Percentiles rank a stretch among this genome's conserved stretches.
phyloP scores from a whole-genome alignment of 1,140 invertebrate species.

The Chironomus tepperi region DNA sequence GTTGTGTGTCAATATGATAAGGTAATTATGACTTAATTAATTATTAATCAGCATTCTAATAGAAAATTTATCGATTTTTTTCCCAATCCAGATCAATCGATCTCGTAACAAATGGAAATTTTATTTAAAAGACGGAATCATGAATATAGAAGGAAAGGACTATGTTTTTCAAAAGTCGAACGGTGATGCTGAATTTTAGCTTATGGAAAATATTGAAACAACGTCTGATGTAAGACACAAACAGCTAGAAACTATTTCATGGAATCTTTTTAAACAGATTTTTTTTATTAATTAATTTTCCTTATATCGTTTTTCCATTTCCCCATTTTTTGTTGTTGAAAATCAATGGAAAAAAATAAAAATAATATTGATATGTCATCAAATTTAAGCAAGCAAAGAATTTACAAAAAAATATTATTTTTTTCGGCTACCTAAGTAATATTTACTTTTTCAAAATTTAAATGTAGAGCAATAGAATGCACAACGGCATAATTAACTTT shows the following conservation, averaged over 20 bases:
- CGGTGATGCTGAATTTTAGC: conserved; percentile 79
- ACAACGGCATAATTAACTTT: background rate
- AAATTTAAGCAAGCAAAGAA: conserved; percentile 9
- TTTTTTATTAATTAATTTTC: background rate
- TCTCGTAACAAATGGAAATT: conserved; percentile 99
- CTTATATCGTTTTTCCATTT: background rate
- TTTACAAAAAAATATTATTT: background rate
- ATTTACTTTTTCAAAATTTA: conserved; percentile 5
- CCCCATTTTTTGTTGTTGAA: background rate
- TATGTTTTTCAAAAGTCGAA: conserved; percentile 98
- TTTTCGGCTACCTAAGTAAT: too few relatives aligned
- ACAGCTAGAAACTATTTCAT: background rate
- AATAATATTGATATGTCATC: background rate
- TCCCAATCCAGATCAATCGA: conserved; percentile 88
- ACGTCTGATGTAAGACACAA: background rate
- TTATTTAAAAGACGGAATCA: conserved; percentile 98
- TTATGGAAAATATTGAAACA: conserved; percentile 56
- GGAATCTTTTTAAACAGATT: background rate
- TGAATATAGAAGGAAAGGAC: conserved; percentile 97
- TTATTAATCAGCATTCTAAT: background rate
- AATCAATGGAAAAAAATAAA: background rate
- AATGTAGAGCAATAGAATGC: background rate
- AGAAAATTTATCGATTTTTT: conserved; percentile 36
- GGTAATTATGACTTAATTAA: conserved; percentile 47
- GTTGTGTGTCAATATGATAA: conserved; percentile 99